Base-by-base conservation (phyloP, 2,888 invertebrate genomes). In the Chesias legatella region DNA sequence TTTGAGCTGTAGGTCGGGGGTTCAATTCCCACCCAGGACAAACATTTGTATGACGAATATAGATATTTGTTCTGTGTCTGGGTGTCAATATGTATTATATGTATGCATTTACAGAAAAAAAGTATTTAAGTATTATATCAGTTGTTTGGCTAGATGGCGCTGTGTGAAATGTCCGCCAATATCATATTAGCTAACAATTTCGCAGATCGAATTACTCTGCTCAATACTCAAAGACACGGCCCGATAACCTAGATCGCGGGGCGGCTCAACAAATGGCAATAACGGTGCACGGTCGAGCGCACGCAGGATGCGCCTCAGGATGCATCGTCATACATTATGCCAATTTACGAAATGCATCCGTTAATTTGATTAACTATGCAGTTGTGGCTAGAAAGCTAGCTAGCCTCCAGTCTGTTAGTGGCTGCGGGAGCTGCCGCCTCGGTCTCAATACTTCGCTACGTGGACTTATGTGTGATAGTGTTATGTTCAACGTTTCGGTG, bases 341-440 rank as follows among this genome's bases (percentile, higher is more conserved):
- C 59, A 48, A 65, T 76, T 79, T 80, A 73, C 75, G 66, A 72
- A 74, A 77, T 63, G 55, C 58, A 74, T 81, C 81, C 81, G 67
- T 56, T 58, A 64, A 72, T 79, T 74, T 39, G 11, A 32, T 26
- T 44, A 43, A 56, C 56, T 51, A 43, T 47, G 28, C 41, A 41
- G 41, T 35, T 11, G 22, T 35, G 30, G 33, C 44, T 48, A 48
- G 54, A 51, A 48, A 48, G 52, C 42, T 33, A 7, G 34, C 44
- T 42, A 53, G 32, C 49, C 22, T 42, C 30, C 37, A 43, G 23
- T 27, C 21, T 40, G 28, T 26, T 23, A 24, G 28, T 37, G 17
- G 35, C 36, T 27, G 35, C 33, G 20, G 29, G 7, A 25, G 10
- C 20, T 27, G 27, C 28, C 1, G 39, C 23, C 28, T 17, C 22